These are phyloP conservation scores for Colinus virginianus DNA, from an alignment of 2,113 vertebrate genomes.

Conservation along the genomic window DNA sequence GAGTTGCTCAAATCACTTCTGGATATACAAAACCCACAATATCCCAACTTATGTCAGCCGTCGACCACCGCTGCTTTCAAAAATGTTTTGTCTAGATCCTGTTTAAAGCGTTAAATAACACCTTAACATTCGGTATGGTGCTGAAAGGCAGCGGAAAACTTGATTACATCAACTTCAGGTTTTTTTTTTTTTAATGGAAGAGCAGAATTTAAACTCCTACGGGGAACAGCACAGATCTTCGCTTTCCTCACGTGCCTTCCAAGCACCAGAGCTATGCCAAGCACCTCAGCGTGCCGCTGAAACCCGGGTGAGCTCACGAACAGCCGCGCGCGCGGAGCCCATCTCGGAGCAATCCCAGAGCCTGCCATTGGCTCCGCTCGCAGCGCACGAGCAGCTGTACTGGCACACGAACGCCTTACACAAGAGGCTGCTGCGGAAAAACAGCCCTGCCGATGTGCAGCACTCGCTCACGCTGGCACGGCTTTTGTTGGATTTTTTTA, in stretches of 20 bases:
- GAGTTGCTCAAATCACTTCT: neutral
- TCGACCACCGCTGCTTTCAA: neutral
- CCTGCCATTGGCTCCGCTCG: neutral
- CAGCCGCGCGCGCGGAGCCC: fast-evolving
- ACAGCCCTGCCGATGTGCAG: fast-evolving
- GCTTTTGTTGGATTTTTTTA: no score
- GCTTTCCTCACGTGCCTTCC: neutral
- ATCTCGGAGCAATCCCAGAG: neutral
- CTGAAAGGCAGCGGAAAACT: neutral
- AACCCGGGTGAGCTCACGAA: fast-evolving
- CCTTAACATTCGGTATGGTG: neutral
- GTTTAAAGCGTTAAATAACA: neutral
- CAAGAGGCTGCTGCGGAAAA: fast-evolving
- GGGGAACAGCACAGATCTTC: no score
- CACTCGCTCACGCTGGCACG: fast-evolving
- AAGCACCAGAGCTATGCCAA: neutral
- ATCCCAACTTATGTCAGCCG: neutral
- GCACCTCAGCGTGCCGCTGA: neutral
- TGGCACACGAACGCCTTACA: neutral
- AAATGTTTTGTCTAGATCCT: neutral
- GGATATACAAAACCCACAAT: neutral
- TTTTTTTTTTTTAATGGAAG: neutral
- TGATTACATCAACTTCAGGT: neutral
- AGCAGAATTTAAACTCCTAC: neutral
- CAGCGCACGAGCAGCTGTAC: neutral